A percentile compares a stretch with the other conserved stretches of the same genome.
phyloP scores from a whole-genome alignment of 2,797 vertebrate genomes.

The Pseudopleuronectes americanus region DNA sequence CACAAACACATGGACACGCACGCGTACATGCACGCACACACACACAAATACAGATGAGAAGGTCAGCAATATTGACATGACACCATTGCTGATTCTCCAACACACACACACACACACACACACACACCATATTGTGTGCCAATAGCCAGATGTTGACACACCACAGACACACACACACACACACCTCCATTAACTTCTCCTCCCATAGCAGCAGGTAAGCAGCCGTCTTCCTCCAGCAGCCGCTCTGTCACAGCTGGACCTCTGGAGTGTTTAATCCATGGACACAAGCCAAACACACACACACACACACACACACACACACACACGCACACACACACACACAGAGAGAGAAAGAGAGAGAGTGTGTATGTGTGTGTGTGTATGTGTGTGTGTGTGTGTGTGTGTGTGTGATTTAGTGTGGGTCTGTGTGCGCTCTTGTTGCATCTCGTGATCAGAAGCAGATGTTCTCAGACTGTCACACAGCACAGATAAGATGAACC shows the following conservation, averaged over 20 bases:
- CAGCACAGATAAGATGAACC: neutral
- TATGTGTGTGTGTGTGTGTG: neutral
- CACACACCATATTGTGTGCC: neutral
- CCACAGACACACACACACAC: neutral
- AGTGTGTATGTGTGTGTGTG: slow-evolving; percentile 1
- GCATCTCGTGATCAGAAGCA: slow-evolving; percentile 7
- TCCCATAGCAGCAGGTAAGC: slow-evolving; percentile 52
- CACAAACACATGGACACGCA: too few relatives aligned
- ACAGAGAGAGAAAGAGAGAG: neutral
- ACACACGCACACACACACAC: slow-evolving; percentile 19
- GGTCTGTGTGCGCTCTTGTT: neutral
- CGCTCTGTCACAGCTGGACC: slow-evolving; percentile 41
- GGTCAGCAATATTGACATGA: too few relatives aligned
- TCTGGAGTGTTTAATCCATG: slow-evolving; percentile 51
- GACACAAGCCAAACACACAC: slow-evolving; percentile 47
- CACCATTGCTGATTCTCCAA: too few relatives aligned
- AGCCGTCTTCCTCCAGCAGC: slow-evolving; percentile 41
- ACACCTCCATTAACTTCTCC: slow-evolving; percentile 30
- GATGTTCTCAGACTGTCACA: slow-evolving; percentile 20
- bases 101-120: neutral
- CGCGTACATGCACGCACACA: too few relatives aligned
- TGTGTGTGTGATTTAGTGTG: neutral
- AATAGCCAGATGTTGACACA: slow-evolving; percentile 50
- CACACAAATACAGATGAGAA: too few relatives aligned
- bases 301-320: slow-evolving; percentile 17